Conservation (phyloP, 2,888 invertebrate genomes). For the Drosophila quinaria region DNA sequence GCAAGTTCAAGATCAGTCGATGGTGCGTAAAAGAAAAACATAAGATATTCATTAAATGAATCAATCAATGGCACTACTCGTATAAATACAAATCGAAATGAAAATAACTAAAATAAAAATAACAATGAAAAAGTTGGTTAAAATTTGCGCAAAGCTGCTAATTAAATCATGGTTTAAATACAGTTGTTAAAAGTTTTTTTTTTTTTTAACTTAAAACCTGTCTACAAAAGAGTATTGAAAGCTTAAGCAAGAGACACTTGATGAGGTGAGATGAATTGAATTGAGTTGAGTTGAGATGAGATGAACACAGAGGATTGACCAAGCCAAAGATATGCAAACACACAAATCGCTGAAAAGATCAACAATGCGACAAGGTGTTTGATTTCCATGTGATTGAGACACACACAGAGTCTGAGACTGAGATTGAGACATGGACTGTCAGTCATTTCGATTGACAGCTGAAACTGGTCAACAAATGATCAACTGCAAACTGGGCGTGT, state of each 20-base stretch:
- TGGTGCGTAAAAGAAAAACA: constrained; percentile 35
- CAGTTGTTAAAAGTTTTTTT: too few relatives aligned
- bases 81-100: constrained; percentile 19
- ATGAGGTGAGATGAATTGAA: background rate
- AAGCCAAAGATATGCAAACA: constrained; percentile 70
- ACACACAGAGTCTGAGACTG: constrained; percentile 11
- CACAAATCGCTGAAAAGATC: constrained; percentile 40
- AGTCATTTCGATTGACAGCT: constrained; percentile 45
- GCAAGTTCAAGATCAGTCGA: constrained; percentile 69
- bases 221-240: constrained; percentile 8
- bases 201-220: too few relatives aligned
- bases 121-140: constrained; percentile 48
- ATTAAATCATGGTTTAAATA: constrained; percentile 57
- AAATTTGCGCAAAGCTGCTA: constrained; percentile 46
- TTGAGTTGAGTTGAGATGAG: background rate
- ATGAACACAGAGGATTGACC: constrained; percentile 53
- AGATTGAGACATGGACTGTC: constrained; percentile 9
- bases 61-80: constrained; percentile 65
- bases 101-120: constrained; percentile 10
- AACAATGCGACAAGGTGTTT: constrained; percentile 65
- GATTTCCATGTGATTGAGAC: constrained; percentile 64
- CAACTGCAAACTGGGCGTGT: constrained; percentile 21
- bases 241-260: constrained; percentile 28
- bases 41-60: constrained; percentile 55
- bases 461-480: background rate